Evolutionary conservation across 2,888 invertebrate genomes (phyloP), one percentile per base, ranked within the genome.

Genomic region (Phortica okadai): DNA sequence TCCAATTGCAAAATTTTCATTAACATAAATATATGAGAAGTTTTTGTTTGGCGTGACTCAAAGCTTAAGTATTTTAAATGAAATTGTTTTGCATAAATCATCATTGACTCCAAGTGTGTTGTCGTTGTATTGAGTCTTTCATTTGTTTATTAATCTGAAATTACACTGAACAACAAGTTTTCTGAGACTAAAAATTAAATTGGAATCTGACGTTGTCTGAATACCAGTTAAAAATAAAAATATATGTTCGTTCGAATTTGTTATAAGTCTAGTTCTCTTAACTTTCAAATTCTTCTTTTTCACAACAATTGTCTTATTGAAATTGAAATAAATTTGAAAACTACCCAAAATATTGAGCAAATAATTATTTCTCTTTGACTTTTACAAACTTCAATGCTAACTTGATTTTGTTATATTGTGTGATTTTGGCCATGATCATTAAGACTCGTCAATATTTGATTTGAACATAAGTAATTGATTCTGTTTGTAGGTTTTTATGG

Each of bases 391-490:
- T 50, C 10, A 8, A 50, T 14, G 14, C 6, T 8, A 14, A 50
- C 50, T 14, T 50, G 8, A 14, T 25, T 25, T 25, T 62, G 62
- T 62, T 62, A 6, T 62, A 4, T 25, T 1, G 16, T 62, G 62
- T 62, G n/a, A 21, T 14, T 62, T 6, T 62, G 10, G 62, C 25
- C 21, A 25, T 62, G 16, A 62, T 62, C 62, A 62, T 25, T 21
- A 62, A 16, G 62, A 62, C 62, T 25, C 21, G 62, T 62, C 62
- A 62, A 62, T 62, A 62, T 62, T 62, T 62, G 62, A 16, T 62
- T 62, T 16, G 14, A 21, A 21, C 11, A 25, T 16, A 62, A 10
- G 62, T 62, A 62, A 62, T 62, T 16, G 16, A 62, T 21, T 62
- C 25, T 62, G 25, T 62, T 62, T 62, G 62, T 69, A 45, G 16